Evolutionary conservation across 2,888 invertebrate species (phyloP).

Genomic region (Lottia scabra): DNA sequence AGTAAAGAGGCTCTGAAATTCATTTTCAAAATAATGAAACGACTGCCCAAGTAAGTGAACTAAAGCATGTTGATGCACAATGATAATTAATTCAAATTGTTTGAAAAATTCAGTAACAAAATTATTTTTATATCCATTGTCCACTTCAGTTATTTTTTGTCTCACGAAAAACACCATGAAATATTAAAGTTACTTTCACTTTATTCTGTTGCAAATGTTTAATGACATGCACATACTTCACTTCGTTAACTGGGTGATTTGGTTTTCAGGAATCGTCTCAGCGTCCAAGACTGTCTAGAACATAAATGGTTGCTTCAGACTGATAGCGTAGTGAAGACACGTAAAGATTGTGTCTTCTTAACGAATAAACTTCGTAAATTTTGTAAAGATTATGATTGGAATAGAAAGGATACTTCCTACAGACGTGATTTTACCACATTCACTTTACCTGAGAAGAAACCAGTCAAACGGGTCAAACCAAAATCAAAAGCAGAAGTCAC

Average conservation of each 20-base stretch:
- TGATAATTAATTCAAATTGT: no score
- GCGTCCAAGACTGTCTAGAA: conserved; percentile 93
- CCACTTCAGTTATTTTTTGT: no score
- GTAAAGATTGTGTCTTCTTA: conserved; percentile 88
- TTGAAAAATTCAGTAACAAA: no score
- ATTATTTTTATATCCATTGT: no score
- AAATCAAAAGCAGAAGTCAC: not conserved
- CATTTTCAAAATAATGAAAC: conserved; percentile 94
- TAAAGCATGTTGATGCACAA: no score
- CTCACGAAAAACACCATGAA: no score
- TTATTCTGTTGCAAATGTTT: not conserved
- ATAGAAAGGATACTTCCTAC: conserved; percentile 20
- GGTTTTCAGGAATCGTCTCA: conserved; percentile 86
- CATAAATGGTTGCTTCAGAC: conserved; percentile 95
- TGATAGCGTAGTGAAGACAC: conserved; percentile 92
- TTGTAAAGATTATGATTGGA: conserved; percentile 82
- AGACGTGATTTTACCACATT: conserved; percentile 10
- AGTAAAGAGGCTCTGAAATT: conserved; percentile 94
- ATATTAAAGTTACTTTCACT: no score
- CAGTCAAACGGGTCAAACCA: not conserved
- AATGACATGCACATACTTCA: not conserved
- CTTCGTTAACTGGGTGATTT: conserved; percentile 23
- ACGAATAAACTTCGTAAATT: conserved; percentile 74
- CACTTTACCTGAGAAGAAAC: not conserved
- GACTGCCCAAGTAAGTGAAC: conserved; percentile 82